Evolutionary conservation across 2,888 invertebrate genomes (phyloP).

Genomic region (Maniola hyperantus): DNA sequence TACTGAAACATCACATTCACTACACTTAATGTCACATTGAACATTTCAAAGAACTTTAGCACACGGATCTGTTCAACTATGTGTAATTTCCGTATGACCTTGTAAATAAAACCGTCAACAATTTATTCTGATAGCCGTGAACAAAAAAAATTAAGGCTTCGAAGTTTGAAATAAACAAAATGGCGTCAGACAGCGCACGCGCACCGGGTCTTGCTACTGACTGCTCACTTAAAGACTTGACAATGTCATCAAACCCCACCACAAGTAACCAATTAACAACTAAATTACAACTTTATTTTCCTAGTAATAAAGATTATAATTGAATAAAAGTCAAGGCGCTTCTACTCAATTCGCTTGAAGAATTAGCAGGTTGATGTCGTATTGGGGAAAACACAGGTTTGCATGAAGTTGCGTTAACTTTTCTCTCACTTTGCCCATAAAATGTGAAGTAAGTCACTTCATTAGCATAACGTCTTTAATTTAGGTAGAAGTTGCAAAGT

Average conservation of each 20-base stretch:
- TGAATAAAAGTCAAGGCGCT: neutral
- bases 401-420: conserved; percentile 42
- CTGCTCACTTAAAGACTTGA: conserved; percentile 64
- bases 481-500: neutral
- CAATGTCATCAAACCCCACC: conserved; percentile 64
- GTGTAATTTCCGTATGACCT: conserved; percentile 15
- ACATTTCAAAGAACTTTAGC: neutral
- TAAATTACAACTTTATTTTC: conserved; percentile 21
- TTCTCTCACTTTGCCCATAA: conserved; percentile 21
- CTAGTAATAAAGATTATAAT: conserved; percentile 12
- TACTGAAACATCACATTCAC: conserved; percentile 21
- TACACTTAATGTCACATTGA: neutral
- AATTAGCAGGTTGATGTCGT: conserved; percentile 62
- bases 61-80: conserved; percentile 1
- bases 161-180: conserved; percentile 43
- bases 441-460: conserved; percentile 3
- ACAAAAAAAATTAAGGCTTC: conserved; percentile 25
- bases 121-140: conserved; percentile 2
- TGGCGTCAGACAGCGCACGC: conserved; percentile 54
- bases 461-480: neutral
- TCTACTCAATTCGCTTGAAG: conserved; percentile 46
- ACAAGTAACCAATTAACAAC: conserved; percentile 43
- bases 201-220: conserved; percentile 68
- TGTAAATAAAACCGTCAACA: conserved; percentile 3
- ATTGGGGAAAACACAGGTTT: conserved; percentile 65